These are phyloP conservation scores for Mesocentrotus franciscanus DNA, from an alignment of 53 echinoderm and acorn worm genomes.

Conservation along the genomic window DNA sequence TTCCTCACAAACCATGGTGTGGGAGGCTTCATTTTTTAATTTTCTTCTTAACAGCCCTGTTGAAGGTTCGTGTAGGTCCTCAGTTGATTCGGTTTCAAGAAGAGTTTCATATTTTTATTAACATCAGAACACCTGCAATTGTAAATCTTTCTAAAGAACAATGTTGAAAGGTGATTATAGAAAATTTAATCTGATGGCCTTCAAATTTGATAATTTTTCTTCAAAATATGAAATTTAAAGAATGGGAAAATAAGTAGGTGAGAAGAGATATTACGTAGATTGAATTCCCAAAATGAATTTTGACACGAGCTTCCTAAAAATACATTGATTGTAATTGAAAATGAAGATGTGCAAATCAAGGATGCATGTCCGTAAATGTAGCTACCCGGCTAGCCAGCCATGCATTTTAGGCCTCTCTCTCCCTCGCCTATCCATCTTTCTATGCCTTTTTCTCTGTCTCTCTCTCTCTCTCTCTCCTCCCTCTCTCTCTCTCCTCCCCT, in stretches of 20 bases:
- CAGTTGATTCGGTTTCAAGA: too few relatives aligned
- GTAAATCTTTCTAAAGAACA: background rate
- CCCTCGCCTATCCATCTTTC: background rate
- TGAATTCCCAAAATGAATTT: background rate
- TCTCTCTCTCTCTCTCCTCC: background rate
- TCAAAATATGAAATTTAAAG: background rate
- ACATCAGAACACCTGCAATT: background rate
- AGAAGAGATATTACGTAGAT: background rate
- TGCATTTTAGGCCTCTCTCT: background rate
- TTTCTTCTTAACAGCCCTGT: too few relatives aligned
- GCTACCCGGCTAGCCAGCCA: background rate
- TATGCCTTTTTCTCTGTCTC: background rate
- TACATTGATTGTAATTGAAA: background rate
- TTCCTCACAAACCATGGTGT: too few relatives aligned
- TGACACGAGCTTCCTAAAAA: background rate
- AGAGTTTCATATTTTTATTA: too few relatives aligned
- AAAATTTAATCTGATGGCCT: background rate
- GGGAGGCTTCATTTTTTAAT: too few relatives aligned
- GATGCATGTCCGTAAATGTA: background rate
- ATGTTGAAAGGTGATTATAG: background rate
- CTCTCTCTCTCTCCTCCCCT: background rate
- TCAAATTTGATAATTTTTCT: background rate
- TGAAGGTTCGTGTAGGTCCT: too few relatives aligned
- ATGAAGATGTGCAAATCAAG: conserved; percentile 20
- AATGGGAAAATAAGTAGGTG: background rate